Percentiles rank a stretch among this genome's conserved stretches.
phyloP scores from a whole-genome alignment of 2,113 vertebrate genomes.

The Regulus satrapa region DNA sequence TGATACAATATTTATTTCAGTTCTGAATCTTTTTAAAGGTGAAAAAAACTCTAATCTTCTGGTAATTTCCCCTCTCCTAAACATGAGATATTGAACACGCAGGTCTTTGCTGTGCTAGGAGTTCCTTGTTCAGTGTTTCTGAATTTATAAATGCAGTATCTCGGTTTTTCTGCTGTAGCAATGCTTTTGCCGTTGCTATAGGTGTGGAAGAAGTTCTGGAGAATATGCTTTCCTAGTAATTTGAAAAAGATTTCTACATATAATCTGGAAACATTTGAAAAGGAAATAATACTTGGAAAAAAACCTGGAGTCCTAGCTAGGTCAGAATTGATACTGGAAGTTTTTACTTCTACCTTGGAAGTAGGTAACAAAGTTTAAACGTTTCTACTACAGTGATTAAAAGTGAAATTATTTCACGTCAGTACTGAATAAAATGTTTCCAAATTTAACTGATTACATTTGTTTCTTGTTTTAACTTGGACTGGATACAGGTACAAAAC shows the following conservation, averaged over 20 bases:
- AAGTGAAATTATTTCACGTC: background rate
- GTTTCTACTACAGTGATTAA: background rate
- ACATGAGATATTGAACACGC: background rate
- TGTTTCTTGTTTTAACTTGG: background rate
- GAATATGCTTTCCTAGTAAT: background rate
- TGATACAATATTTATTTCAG: background rate
- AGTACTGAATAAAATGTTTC: background rate
- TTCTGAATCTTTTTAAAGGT: background rate
- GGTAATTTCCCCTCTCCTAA: background rate
- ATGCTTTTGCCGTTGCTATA: background rate
- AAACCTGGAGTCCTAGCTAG: background rate
- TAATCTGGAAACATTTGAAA: background rate
- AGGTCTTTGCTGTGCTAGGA: background rate
- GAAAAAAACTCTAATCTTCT: background rate
- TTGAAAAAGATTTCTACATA: background rate
- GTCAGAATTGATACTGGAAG: background rate
- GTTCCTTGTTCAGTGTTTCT: background rate
- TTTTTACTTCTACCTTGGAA: background rate
- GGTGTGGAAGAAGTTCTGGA: background rate
- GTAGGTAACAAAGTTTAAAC: background rate
- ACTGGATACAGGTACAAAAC: background rate
- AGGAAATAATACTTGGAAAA: background rate
- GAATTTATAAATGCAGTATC: background rate
- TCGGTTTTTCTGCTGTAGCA: background rate
- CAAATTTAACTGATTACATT: background rate